Conservation (phyloP, 2,797 vertebrate species). For the Acrossocheilus wenchowensis region DNA sequence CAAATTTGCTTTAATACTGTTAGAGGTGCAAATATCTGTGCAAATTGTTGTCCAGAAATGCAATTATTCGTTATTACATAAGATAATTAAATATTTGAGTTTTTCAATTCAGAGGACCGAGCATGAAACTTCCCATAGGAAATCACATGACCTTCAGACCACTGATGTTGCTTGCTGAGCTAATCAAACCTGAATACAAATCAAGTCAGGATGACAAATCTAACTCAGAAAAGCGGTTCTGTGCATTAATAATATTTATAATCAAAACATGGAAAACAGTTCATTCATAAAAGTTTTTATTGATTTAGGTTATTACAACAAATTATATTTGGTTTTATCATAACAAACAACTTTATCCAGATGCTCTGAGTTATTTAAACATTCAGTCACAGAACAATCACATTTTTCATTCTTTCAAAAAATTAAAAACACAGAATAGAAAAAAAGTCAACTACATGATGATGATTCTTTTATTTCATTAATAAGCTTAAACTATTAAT, state of each 20-base stretch:
- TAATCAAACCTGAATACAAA: not conserved
- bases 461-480: not conserved
- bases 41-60: not conserved
- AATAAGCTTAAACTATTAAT: constrained; percentile 1
- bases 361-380: not conserved
- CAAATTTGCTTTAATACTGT: not conserved
- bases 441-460: not conserved
- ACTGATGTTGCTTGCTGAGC: not conserved
- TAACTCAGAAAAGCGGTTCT: not conserved
- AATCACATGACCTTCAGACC: constrained; percentile 32
- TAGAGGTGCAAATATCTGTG: not conserved
- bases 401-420: not conserved
- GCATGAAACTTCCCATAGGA: not conserved
- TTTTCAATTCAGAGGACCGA: not conserved
- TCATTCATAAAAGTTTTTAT: constrained; percentile 15
- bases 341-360: not conserved
- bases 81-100: not conserved
- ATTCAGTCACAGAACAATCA: constrained; percentile 7
- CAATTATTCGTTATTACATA: not conserved
- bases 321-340: constrained; percentile 6
- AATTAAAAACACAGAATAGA: constrained; percentile 9
- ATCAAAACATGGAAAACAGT: not conserved
- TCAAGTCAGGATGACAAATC: not conserved
- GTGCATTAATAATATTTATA: too few relatives aligned
- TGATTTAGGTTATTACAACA: constrained; percentile 11